Evolutionary conservation across 1,140 invertebrate genomes (phyloP), one percentile per base, ranked within the genome.

Genomic region (Ericerus pela): DNA sequence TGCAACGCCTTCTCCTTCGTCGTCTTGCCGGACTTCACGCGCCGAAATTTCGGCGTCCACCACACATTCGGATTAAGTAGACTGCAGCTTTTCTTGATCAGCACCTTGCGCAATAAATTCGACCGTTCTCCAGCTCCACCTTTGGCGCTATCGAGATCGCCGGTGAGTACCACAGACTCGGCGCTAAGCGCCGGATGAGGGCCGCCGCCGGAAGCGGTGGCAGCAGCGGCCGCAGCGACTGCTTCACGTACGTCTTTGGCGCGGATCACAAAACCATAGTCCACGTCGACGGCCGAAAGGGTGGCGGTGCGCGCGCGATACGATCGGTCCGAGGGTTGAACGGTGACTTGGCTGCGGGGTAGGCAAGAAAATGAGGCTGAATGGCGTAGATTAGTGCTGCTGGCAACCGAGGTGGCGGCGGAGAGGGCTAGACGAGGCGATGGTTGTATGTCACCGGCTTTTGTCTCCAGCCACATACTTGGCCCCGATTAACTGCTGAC

Each of bases 321-420:
- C 24, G 67, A 64, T 10, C 59, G 64, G 30, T 47, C 41, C 10
- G 41, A 47, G 22, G 26, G 20, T 47, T 47, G 41, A 47, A 66
- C 67, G 55, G 64, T 61, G 16, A 56, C 61, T 5, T 68, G 66
- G 55, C 70, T 66, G 27, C 71, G 67, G 53, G 72, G 69, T 30
- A 75, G 65, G 63, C 73, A 75, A 28, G 72, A 74, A 63, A 75
- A 75, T 55, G 72, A 74, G 30, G 72, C 73, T 59, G 73, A 75
- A 62, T 75, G 73, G 57, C 73, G 63, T 53, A 74, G 64, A 59
- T 69, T 55, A 18, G 53, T 30, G 1, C 36, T n/a, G 16, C 29
- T 56, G 55, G 41, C 51, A n/a, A n/a, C n/a, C 27, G 53, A 41
- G 1, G 52, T n/a, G 16, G 38, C 58, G 55, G 41, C 51, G 43